Conservation (phyloP, 2,113 vertebrate species). For the Hepsetus odoe region DNA sequence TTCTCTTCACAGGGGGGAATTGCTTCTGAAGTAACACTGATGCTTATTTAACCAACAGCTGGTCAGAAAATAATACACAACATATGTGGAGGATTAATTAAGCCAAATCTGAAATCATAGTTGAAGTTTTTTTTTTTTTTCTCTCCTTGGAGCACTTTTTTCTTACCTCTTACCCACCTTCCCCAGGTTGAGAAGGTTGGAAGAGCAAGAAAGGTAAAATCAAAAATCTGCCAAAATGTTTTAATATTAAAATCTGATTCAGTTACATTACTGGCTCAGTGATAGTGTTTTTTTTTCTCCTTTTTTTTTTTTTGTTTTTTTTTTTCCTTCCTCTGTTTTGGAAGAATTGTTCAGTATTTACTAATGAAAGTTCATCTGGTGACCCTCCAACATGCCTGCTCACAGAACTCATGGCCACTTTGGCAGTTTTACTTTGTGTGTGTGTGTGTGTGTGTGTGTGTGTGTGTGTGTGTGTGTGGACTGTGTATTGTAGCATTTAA, state of each 20-base stretch:
- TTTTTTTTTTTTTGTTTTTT: neutral
- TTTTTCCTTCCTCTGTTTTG: neutral
- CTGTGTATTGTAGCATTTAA: neutral
- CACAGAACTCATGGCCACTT: neutral
- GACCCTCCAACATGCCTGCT: neutral
- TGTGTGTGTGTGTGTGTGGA: neutral
- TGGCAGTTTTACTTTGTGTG: neutral
- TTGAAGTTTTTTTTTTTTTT: conserved; percentile 27
- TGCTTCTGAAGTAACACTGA: conserved; percentile 22
- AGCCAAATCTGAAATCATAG: neutral
- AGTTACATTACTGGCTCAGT: neutral
- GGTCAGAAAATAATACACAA: neutral
- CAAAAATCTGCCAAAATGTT: conserved; percentile 31
- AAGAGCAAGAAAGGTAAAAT: conserved; percentile 9
- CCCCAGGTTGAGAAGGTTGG: neutral
- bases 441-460: no score
- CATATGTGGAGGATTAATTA: conserved; percentile 12
- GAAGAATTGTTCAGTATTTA: neutral
- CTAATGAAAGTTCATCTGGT: neutral
- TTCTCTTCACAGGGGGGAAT: conserved; percentile 14
- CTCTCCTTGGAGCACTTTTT: conserved; percentile 38
- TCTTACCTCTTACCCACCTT: neutral
- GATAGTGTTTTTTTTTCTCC: neutral
- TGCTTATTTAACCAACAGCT: conserved; percentile 30
- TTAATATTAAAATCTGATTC: neutral